Conservation (phyloP, 2,797 vertebrate species). For the Mormyrops boulengeri region DNA sequence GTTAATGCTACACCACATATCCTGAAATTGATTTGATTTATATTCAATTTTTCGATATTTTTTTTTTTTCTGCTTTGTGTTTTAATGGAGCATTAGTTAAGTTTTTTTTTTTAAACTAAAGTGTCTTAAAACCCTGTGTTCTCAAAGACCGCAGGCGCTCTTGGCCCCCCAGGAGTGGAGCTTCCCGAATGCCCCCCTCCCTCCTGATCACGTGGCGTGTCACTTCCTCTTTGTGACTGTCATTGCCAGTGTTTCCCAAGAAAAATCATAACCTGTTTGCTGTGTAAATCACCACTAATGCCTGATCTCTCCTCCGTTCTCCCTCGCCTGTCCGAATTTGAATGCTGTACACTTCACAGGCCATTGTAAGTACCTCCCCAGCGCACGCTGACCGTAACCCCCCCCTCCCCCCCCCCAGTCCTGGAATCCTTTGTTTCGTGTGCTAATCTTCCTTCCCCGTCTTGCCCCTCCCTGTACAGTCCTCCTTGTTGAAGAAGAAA, state of each 20-base stretch:
- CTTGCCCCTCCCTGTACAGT: constrained; percentile 48
- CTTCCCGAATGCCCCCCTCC: not conserved
- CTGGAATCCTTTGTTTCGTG: not conserved
- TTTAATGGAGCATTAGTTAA: not conserved
- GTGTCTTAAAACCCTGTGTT: too few relatives aligned
- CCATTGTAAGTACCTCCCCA: constrained; percentile 26
- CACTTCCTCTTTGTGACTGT: constrained; percentile 7
- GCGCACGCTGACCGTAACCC: not conserved
- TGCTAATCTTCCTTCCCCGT: constrained; percentile 18
- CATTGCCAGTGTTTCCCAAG: not conserved
- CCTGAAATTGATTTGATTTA: not conserved
- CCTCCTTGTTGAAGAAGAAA: constrained; percentile 77
- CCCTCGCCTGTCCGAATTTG: not conserved
- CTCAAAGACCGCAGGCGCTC: not conserved
- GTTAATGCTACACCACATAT: not conserved
- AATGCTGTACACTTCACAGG: constrained; percentile 19
- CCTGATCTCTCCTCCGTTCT: constrained; percentile 39
- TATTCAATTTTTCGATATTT: not conserved
- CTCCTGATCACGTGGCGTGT: not conserved
- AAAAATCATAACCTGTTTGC: constrained; percentile 16
- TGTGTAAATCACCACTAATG: constrained; percentile 22
- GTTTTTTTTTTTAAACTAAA: not conserved
- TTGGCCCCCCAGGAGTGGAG: not conserved
- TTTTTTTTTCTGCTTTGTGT: not conserved
- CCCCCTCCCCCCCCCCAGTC: not conserved